Conservation (phyloP, 2,888 invertebrate genomes). For the Ramazzottius varieornatus region DNA sequence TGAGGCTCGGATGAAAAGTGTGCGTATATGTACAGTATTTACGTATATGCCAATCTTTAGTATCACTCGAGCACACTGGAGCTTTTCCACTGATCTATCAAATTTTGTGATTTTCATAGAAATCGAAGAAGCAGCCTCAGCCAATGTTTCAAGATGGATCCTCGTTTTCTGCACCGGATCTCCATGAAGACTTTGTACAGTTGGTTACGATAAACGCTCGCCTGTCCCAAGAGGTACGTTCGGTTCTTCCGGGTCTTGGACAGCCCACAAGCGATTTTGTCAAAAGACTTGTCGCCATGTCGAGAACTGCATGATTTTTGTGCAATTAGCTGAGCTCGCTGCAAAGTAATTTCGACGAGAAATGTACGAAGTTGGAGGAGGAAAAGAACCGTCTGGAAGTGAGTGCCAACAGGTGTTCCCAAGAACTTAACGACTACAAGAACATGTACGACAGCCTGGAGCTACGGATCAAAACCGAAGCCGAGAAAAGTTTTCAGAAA, state of each 20-base stretch:
- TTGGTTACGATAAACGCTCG: neutral
- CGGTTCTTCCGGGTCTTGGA: too few species aligned
- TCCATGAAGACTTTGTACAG: neutral
- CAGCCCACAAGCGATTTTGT: too few species aligned
- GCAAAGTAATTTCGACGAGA: neutral
- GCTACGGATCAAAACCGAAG: neutral
- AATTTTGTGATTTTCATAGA: too few species aligned
- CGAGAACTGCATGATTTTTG: too few species aligned
- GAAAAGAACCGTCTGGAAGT: neutral
- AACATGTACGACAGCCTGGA: neutral
- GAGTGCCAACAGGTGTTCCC: neutral
- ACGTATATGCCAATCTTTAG: neutral
- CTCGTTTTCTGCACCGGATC: neutral
- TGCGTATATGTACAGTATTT: neutral
- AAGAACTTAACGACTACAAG: neutral
- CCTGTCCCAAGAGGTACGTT: neutral
- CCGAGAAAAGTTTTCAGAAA: neutral
- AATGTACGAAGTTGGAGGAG: neutral
- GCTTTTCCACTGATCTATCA: too few species aligned
- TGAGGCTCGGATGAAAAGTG: neutral
- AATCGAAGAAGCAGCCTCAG: neutral
- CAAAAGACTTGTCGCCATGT: too few species aligned
- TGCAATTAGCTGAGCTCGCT: neutral
- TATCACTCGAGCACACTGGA: too few species aligned
- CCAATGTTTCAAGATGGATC: neutral